Conservation (phyloP, 2,113 vertebrate genomes). For the Peromyscus californicus region DNA sequence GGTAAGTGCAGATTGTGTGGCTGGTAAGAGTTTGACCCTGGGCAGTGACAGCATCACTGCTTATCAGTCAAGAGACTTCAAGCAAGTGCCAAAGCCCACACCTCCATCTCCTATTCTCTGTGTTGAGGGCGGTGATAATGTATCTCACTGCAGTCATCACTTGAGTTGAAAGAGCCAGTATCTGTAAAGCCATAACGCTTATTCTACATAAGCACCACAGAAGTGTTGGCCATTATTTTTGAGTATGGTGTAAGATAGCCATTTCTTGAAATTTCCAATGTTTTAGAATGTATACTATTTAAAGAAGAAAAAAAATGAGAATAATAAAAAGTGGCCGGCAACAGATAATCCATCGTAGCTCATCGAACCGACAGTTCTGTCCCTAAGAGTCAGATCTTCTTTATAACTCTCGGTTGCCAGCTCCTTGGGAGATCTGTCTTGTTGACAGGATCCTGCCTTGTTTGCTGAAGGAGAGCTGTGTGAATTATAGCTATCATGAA, state of each 20-base stretch:
- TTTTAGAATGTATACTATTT: neutral
- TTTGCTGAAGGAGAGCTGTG: conserved; percentile 53
- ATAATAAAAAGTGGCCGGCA: conserved; percentile 20
- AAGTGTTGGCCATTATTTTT: conserved; percentile 12
- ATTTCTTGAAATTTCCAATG: conserved; percentile 27
- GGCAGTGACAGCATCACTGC: neutral
- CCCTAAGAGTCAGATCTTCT: conserved; percentile 44
- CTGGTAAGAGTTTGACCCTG: neutral
- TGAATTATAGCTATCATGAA: conserved; percentile 65
- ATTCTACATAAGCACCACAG: neutral
- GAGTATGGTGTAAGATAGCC: neutral
- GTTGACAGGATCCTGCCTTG: conserved; percentile 64
- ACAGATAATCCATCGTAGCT: neutral
- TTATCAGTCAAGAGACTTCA: neutral
- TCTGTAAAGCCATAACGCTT: neutral
- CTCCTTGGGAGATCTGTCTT: conserved; percentile 67
- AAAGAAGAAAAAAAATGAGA: neutral
- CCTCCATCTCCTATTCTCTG: neutral
- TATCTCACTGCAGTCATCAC: neutral
- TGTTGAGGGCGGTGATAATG: neutral
- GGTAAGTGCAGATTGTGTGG: neutral
- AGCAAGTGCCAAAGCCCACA: neutral
- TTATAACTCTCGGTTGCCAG: conserved; percentile 30
- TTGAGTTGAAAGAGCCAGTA: neutral
- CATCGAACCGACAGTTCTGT: neutral